Evolutionary conservation across 2,888 invertebrate species (phyloP), one percentile per base, ranked within the genome.

Genomic region (Epiblema foenella): DNA sequence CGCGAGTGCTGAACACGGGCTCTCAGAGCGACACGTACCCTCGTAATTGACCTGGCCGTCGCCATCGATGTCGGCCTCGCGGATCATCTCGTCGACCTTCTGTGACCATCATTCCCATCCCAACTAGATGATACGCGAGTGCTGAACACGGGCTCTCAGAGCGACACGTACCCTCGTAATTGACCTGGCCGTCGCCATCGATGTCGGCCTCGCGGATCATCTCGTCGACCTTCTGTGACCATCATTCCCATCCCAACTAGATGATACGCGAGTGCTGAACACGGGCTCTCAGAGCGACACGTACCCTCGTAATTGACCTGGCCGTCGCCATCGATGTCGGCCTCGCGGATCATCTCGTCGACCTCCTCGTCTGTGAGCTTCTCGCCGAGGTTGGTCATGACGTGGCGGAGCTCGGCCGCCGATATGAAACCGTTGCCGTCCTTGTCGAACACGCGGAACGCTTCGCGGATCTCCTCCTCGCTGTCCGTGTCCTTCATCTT

Each of bases 401-500:
- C 99, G 95, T 99, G 99, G 95, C 99, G 97, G 89, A 99, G 95
- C 94, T 99, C 99, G 79, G 99, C 98, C 83, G 98, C 98, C 79
- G 98, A 98, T 94, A 99, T 99, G 95, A 99, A 99, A 84, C 99
- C 99, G 93, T 99, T 99, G 90, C 99, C 99, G 94, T 99, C 99
- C 95, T 99, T 99, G 95, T 99, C 99, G 94, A 99, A 99, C 83
- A 98, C 99, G 94, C 99, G 96, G 97, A 99, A 98, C 82, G 99
- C 99, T 94, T 99, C 99, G 93, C 99, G 97, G 93, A 99, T 99
- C 94, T 99, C 99, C 94, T 99, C 99, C 95, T 99, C 99, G 91
- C 98, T 98, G 94, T 99, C 99, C 79, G 99, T 99, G 95, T 99
- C 99, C 94, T 99, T 99, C 98, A 99, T 99, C 96, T 99, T 99